Evolutionary conservation across 2,113 vertebrate genomes (phyloP), one percentile per base, ranked within the genome.

Genomic region (Dicentrarchus labrax): DNA sequence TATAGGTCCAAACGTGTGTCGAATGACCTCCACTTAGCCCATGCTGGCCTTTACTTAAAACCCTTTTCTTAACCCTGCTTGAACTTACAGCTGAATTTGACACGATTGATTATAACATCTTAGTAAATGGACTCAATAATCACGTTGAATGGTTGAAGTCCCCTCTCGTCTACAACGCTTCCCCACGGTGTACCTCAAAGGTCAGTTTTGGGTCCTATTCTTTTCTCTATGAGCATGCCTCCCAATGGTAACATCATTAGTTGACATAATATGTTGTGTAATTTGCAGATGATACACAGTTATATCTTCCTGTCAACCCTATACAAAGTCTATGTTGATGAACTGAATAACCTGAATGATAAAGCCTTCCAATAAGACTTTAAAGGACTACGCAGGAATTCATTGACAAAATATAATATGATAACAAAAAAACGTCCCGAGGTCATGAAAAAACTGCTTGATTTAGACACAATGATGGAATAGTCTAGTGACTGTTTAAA

Each of bases 251-350:
- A 62, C 2, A 6, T 30, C 22, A 0, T 1, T 1, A 39, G 0
- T 61, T 24, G 39, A 61, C 19, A 15, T 39, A 61, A 57, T 24
- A 41, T 41, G 8, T 59, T 64, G 45, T 45, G 78, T 43, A 2
- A 43, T 66, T 43, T 71, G 39, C 61, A 76, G 67, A 88, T 56
- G 45, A 83, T 17, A 70, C 16, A 13, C 16, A 50, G 15, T 60
- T 47, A 75, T 15, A 82, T 68, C 48, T 67, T 48, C n/a, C 17
- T 60, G 0, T 66, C 5, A 73, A 60, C 1, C 17, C 4, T 22
- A 39, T 4, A 36, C n/a, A 68, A 78, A 56, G n/a, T 0, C 0
- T 21, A 56, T 47, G 0, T 22, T 60, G 19, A 65, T 13, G 9
- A 41, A 71, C 2, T 0, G 12, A 61, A 54, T 6, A n/a, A 64